Base-by-base conservation (phyloP, 2,113 vertebrate species). In the Hippotragus niger region DNA sequence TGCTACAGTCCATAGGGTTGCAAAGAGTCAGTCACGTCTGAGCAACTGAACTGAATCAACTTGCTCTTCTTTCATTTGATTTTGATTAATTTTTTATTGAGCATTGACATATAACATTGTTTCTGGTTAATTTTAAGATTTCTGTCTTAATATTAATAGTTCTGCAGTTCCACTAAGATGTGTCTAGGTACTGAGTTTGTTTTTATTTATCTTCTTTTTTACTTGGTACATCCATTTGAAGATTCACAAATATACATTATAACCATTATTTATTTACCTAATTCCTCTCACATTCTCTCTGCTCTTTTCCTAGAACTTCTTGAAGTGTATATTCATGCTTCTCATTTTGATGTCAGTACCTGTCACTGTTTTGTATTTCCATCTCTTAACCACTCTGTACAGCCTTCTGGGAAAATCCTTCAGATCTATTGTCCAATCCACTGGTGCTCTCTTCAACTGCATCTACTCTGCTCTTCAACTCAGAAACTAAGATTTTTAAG, bases 171-270 rank as follows among this genome's bases (percentile, higher is more conserved):
- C 33, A 78, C 4, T 3, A n/a, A 47, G 19, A 83, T 53, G 13
- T 62, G 12, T 82, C 31, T 31, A 53, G 47, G 40, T 60, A 25
- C 36, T 81, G 15, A 60, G 29, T 31, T 29, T 88, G 2, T 43
- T 82, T 92, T 88, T 91, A 55, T 90, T 58, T 88, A 31, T 94
- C 78, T 89, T 92, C 53, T 74, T 87, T 90, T 62, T 21, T 82
- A 53, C 17, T 55, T 78, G 12, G 53, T 10, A 50, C 40, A 19
- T 23, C 55, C 55, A 78, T 50, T 78, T 85, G 43, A 96, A 87
- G 60, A 58, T 53, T 17, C 43, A 86, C 57, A 50, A 55, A 90
- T 7, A 86, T 17, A 74, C 14, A 85, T 36, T 74, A 52, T 62
- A 60, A 55, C n/a, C 1, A 53, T 74, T 55, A 36, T 76, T 60